Percentiles rank a stretch among this genome's conserved stretches.
These are phyloP conservation scores for Pantherophis alleghaniensis DNA, from an alignment of 2,797 vertebrate species.

Conservation along the genomic window DNA sequence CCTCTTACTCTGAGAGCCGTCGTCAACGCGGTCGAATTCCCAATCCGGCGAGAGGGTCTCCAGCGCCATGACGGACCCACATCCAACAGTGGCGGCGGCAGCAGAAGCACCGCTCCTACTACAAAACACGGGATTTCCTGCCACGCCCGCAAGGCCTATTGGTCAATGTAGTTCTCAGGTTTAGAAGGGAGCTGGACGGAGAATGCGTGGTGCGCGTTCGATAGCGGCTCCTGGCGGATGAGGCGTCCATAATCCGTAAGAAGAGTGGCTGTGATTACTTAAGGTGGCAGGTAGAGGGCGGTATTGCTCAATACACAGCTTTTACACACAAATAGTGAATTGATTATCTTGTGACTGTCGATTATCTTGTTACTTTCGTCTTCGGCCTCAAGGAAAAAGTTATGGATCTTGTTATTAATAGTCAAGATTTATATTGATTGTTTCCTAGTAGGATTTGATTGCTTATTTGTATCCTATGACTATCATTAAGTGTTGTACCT, in stretches of 20 bases:
- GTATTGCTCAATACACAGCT: neutral
- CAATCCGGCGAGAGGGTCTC: slow-evolving; percentile 90
- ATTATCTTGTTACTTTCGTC: neutral
- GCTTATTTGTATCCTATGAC: too few species aligned
- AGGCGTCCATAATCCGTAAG: too few species aligned
- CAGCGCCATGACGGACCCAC: slow-evolving; percentile 75
- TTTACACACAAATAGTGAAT: neutral
- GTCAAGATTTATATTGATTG: too few species aligned
- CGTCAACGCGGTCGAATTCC: slow-evolving; percentile 96
- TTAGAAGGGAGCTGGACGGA: accelerated
- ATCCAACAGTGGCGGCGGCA: neutral
- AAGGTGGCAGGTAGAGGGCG: neutral
- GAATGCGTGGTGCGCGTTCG: neutral
- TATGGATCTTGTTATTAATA: neutral
- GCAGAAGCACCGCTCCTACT: slow-evolving; percentile 54
- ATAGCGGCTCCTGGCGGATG: neutral
- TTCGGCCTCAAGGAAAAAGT: neutral
- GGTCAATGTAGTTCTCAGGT: slow-evolving; percentile 67
- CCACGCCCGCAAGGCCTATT: slow-evolving; percentile 42
- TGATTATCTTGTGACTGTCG: too few species aligned
- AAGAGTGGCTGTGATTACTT: neutral
- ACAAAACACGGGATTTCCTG: slow-evolving; percentile 74
- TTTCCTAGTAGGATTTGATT: too few species aligned
- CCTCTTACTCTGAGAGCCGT: slow-evolving; percentile 92
- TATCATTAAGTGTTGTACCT: too few species aligned